Conservation (phyloP, 2,888 invertebrate genomes). For the Dexiosoma caninum region DNA sequence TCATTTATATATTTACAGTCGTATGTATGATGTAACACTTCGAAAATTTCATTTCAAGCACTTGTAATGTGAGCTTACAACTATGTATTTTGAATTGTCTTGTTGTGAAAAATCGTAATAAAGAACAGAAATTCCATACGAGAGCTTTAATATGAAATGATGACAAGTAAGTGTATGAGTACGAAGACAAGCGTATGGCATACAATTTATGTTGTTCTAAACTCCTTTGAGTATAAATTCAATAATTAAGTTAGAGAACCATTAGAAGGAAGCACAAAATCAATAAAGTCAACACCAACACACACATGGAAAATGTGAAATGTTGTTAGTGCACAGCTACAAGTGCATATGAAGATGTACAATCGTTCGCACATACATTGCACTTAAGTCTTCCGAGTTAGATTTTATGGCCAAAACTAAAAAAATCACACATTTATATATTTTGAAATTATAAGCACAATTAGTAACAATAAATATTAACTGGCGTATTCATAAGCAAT, state of each 20-base stretch:
- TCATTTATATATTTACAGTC: no score
- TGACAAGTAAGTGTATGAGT: neutral
- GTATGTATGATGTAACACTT: neutral
- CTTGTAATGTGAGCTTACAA: neutral
- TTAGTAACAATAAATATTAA: no score
- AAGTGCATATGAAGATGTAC: no score
- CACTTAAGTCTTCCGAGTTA: no score
- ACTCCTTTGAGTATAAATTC: conserved; percentile 23
- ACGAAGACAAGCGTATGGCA: neutral
- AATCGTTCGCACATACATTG: no score
- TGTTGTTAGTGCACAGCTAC: neutral
- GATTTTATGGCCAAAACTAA: no score
- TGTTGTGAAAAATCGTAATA: no score
- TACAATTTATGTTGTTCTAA: conserved; percentile 16
- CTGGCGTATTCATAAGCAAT: no score
- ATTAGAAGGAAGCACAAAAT: conserved; percentile 33
- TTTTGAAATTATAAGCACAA: no score
- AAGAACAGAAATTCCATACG: no score
- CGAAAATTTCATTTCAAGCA: conserved; percentile 5
- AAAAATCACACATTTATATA: no score
- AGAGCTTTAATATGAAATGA: conserved; percentile 18
- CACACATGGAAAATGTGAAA: neutral
- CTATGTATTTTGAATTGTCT: conserved; percentile 1
- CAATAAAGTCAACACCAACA: conserved; percentile 30
- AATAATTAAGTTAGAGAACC: conserved; percentile 46